Base-by-base conservation (phyloP, 1,140 invertebrate species). In the Tetramorium parvispinum region DNA sequence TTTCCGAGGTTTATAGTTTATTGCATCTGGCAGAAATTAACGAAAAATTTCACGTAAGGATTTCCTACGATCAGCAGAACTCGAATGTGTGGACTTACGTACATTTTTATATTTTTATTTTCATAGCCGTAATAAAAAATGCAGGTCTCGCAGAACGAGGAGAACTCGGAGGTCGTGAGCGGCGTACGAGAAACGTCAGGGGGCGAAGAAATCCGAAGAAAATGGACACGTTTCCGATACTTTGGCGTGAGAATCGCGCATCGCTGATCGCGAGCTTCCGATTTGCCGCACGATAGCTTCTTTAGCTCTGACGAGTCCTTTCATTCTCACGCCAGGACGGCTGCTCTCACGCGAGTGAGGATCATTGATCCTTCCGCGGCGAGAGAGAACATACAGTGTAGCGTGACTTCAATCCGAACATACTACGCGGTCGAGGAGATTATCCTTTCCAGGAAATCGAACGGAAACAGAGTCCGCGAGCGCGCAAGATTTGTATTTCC, bases 161-260 rank as follows among this genome's bases (percentile, higher is more conserved):
- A 57, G 24, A 82, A 73, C 66, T 73, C 66, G 66, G 10, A 21
- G 66, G 24, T 57, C 79, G 66, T 59, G 79, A 68, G 46, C 49
- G 43, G 77, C 77, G 32, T 81, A 32, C 65, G 46, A 81, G 63
- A 81, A 40, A 70, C 37, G 32, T 24, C 16, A 5, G 18, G 53
- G n/a, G 16, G 40, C 21, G n/a, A 61, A n/a, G n/a, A 85, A 65
- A 76, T 49, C 63, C 51, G 27, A 66, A 75, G 68, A 75, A 87
- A 76, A 87, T 49, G 68, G 81, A 85, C 81, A 85, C 83, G 82
- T 85, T 77, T 77, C 43, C 70, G 73, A 87, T 77, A 85, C 61
- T 16, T 55, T 24, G 81, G n/a, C 70, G 82, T 49, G 81, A 75
- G 82, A 85, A 85, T 87, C 86, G 53, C 61, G 81, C 68, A 65